Base-by-base conservation (phyloP, 2,797 vertebrate species). In the Serranus cabrilla region DNA sequence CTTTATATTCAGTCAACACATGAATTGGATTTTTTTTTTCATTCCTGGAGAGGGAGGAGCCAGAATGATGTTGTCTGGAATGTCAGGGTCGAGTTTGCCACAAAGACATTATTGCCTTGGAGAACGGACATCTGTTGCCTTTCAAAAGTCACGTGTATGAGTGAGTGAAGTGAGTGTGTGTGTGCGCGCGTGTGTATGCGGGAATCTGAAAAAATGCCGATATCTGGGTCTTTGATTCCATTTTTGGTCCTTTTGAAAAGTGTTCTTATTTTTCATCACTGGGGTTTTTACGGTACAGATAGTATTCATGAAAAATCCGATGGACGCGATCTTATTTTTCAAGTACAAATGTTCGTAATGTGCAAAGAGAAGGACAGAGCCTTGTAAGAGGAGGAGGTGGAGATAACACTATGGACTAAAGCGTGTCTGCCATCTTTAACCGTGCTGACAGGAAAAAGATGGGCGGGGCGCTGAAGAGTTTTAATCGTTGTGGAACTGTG, bases 41-140 rank as follows among this genome's bases (percentile, higher is more conserved):
- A 90, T 93, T 92, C 90, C 92, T 88, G 85, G 91, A 89, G 93
- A 89, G 81, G 88, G 83, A 89, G 78, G 86, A 88, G 70, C 89
- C 89, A 85, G 87, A 90, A 79, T 47, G 88, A 73, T 83, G 85
- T 54, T 86, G 85, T 89, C 81, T 91, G 91, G 91, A 92, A 91
- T 92, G 91, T 95, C 89, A 92, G 92, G 91, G 92, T 94, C 74
- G 80, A 92, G 90, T 94, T 95, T 94, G 94, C 93, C 94, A 93
- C 93, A 94, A 92, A 94, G 93, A 95, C 93, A 87, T 95, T 94
- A 93, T 94, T 95, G 94, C 93, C 94, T 95, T 95, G 93, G 91
- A 94, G 93, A 93, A 89, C 72, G 89, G 93, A 93, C 92, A 92
- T 91, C 88, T 93, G 91, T 94, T 95, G 95, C 94, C 93, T 95